phyloP scores from a whole-genome alignment of 2,888 invertebrate species.

The Eupithecia insigniata region DNA sequence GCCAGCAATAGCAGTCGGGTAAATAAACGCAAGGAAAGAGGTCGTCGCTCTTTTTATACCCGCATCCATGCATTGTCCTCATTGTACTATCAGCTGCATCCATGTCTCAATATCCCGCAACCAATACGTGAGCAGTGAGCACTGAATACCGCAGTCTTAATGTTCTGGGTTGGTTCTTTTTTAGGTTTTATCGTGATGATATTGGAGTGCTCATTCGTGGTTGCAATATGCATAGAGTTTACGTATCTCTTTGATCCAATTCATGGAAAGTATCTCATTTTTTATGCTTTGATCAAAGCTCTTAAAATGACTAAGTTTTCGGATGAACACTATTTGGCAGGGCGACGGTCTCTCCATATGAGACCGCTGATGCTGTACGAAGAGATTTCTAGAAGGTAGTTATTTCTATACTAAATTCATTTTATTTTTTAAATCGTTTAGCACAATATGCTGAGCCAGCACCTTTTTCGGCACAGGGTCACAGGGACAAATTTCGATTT shows the following conservation, averaged over 20 bases:
- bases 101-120: constrained; percentile 35
- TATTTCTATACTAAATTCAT: not conserved
- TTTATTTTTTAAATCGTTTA: not conserved
- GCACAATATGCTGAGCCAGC: not conserved
- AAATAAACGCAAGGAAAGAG: constrained; percentile 27
- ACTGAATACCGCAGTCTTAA: constrained; percentile 5
- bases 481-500: not conserved
- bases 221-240: constrained; percentile 2
- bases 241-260: not conserved
- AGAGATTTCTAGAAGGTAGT: not conserved
- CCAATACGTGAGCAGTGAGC: constrained; percentile 22
- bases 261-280: not conserved
- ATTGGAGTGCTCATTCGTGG: not conserved
- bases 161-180: not conserved
- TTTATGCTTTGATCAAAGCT: not conserved
- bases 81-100: constrained; percentile 30
- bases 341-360: not conserved
- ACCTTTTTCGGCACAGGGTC: not conserved
- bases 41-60: constrained; percentile 30
- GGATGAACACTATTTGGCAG: not conserved
- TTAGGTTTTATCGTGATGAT: not conserved
- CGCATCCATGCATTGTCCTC: constrained; percentile 31
- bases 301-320: not conserved
- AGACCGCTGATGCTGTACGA: not conserved
- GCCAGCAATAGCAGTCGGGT: not conserved